A percentile compares a stretch with the other conserved stretches of the same genome.
Conservation (phyloP, 2,797 vertebrate species). For the Labroides dimidiatus region DNA sequence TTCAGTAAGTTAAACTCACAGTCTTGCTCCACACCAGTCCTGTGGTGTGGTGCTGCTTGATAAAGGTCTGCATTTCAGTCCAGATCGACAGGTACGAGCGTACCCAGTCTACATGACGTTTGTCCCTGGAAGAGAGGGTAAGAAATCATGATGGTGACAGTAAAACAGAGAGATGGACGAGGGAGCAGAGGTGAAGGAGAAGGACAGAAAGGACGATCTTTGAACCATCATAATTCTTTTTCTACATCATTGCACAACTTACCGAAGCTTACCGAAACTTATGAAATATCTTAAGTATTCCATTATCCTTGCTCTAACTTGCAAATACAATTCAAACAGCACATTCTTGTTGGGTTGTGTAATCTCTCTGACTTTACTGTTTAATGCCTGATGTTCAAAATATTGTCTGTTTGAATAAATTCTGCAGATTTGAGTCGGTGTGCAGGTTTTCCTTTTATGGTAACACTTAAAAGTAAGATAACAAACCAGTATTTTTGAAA, state of each 20-base stretch:
- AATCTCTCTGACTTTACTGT: neutral
- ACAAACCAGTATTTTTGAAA: neutral
- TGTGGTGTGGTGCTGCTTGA: constrained; percentile 94
- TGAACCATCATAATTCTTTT: no score
- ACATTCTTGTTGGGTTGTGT: constrained; percentile 1
- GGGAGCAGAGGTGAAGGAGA: no score
- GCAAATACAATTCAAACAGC: neutral
- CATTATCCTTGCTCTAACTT: neutral
- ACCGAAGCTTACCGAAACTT: neutral
- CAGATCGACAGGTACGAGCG: constrained; percentile 95
- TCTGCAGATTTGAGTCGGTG: neutral
- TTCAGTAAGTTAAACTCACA: constrained; percentile 82
- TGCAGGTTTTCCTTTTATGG: constrained; percentile 2
- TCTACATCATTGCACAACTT: neutral
- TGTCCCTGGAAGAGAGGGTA: constrained; percentile 82
- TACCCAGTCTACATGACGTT: constrained; percentile 95
- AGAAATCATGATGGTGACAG: neutral
- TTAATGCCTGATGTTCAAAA: neutral
- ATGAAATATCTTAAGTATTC: neutral
- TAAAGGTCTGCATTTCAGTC: constrained; percentile 94
- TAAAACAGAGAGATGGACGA: neutral
- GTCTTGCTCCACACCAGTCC: constrained; percentile 94
- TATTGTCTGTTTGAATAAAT: neutral
- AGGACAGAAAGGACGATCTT: neutral
- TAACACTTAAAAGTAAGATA: neutral